A percentile compares a stretch with the other conserved stretches of the same genome.
Evolutionary conservation across 92 coral and sea anemone species (phyloP).

Genomic region (Bergia sp.): DNA sequence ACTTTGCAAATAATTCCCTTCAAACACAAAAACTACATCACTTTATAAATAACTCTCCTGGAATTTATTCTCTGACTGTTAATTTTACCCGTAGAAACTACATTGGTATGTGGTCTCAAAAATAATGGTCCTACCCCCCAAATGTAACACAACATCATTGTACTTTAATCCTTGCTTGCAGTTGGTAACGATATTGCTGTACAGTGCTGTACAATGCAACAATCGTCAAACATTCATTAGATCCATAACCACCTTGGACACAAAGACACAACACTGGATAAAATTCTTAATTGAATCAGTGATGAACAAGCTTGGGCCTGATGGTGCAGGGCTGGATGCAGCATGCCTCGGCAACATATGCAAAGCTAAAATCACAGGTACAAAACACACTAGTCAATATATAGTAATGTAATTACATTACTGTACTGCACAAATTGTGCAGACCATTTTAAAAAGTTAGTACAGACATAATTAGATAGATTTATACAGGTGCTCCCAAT

Average conservation of each 20-base stretch:
- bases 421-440: no score
- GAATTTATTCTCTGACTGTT: no score
- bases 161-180: slow-evolving; percentile 15
- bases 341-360: not conserved
- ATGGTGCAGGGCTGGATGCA: slow-evolving; percentile 14
- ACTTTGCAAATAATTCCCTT: no score
- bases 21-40: no score
- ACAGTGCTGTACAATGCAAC: slow-evolving; percentile 89
- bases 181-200: slow-evolving; percentile 82
- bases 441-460: no score
- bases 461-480: no score
- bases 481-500: no score
- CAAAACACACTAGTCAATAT: not conserved
- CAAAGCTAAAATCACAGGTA: slow-evolving; percentile 2
- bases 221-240: slow-evolving; percentile 72
- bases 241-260: slow-evolving; percentile 72
- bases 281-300: slow-evolving; percentile 85
- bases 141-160: not conserved
- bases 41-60: no score
- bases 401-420: no score
- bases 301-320: slow-evolving; percentile 51
- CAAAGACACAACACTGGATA: slow-evolving; percentile 74
- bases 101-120: not conserved
- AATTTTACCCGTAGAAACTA: not conserved
- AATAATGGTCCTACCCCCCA: no score